These are phyloP conservation scores for Neolamprologus hecqui DNA, from an alignment of 2,113 vertebrate species.

Conservation along the genomic window DNA sequence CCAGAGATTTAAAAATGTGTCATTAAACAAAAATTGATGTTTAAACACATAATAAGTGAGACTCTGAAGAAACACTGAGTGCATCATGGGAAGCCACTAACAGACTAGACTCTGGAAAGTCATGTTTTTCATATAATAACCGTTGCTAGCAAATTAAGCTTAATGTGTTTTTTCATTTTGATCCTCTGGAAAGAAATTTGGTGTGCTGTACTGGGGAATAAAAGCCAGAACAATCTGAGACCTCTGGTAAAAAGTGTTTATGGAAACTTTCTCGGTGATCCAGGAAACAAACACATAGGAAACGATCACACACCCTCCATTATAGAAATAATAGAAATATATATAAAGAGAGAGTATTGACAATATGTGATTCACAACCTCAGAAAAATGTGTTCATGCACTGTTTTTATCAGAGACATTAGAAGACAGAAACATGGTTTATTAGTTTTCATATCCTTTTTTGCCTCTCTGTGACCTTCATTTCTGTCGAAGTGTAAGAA, in stretches of 20 bases:
- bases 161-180: neutral
- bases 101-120: neutral
- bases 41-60: neutral
- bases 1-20: neutral
- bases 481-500: neutral
- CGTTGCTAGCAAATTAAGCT: neutral
- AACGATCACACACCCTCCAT: fast-evolving
- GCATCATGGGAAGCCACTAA: neutral
- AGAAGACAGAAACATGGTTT: neutral
- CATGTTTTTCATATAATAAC: neutral
- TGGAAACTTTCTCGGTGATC: neutral
- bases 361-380: neutral
- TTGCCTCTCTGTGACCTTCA: neutral
- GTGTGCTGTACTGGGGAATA: neutral
- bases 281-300: neutral
- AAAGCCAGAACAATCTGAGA: neutral
- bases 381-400: neutral
- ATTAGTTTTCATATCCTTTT: neutral
- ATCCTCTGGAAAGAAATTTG: neutral
- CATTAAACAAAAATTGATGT: neutral
- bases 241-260: neutral
- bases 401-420: neutral
- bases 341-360: neutral
- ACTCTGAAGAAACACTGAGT: neutral
- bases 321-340: neutral